phyloP scores from a whole-genome alignment of 2,888 invertebrate species.

The Acleris literana region DNA sequence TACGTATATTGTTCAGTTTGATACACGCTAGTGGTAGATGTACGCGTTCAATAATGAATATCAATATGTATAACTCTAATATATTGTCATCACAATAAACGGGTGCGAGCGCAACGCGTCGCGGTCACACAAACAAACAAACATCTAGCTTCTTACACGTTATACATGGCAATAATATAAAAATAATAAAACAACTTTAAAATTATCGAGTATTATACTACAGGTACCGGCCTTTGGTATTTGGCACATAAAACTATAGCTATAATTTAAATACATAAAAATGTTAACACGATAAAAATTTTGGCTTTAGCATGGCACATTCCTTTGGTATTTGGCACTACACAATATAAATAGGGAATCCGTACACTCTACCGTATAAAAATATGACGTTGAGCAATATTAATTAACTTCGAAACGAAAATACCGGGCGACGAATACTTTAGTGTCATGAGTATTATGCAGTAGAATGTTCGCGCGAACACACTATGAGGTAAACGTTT shows the following conservation, averaged over 20 bases:
- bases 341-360: slow-evolving; percentile 50
- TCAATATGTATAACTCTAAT: slow-evolving; percentile 50
- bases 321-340: slow-evolving; percentile 65
- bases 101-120: slow-evolving; percentile 36
- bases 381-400: slow-evolving; percentile 74
- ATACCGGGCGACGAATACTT: slow-evolving; percentile 79
- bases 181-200: slow-evolving; percentile 56
- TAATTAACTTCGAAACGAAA: slow-evolving; percentile 64
- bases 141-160: slow-evolving; percentile 35
- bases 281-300: slow-evolving; percentile 41
- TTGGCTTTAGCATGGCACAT: slow-evolving; percentile 57
- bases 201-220: slow-evolving; percentile 70
- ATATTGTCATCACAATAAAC: slow-evolving; percentile 66
- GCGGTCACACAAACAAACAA: slow-evolving; percentile 39
- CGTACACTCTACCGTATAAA: slow-evolving; percentile 60
- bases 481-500: slow-evolving; percentile 41
- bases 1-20: slow-evolving; percentile 48
- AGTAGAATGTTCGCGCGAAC: slow-evolving; percentile 37
- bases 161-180: slow-evolving; percentile 47
- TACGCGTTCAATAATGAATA: slow-evolving; percentile 36
- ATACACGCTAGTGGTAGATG: slow-evolving; percentile 37
- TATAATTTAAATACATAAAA: slow-evolving; percentile 36
- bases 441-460: slow-evolving; percentile 53
- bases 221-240: slow-evolving; percentile 76
- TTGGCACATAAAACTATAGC: slow-evolving; percentile 46